Conservation (phyloP, 2,113 vertebrate species). For the Actenoides lindsayi region DNA sequence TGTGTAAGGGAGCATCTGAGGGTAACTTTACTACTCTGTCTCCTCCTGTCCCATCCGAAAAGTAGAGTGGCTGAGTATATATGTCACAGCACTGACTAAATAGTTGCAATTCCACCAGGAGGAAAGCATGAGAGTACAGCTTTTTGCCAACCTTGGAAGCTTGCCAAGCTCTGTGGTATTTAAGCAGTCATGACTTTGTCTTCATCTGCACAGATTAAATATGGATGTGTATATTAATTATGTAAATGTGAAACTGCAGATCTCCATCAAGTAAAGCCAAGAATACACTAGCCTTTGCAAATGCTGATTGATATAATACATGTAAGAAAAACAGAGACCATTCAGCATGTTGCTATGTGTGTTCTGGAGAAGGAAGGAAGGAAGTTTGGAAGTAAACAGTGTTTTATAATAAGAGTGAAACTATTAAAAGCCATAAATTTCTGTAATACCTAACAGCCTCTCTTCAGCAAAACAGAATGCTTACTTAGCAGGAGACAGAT, state of each 20-base stretch:
- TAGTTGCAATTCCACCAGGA: neutral
- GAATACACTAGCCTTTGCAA: conserved; percentile 51
- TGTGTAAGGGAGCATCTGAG: neutral
- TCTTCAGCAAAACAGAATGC: conserved; percentile 31
- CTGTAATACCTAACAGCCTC: neutral
- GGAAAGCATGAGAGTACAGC: neutral
- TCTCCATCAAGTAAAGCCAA: conserved; percentile 54
- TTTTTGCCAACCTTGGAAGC: neutral
- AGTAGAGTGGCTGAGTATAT: fast-evolving
- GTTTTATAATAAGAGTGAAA: conserved; percentile 4
- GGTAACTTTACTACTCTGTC: neutral
- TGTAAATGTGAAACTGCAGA: conserved; percentile 30
- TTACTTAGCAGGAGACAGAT: conserved; percentile 18
- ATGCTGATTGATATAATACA: conserved; percentile 14
- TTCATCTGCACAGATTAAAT: conserved; percentile 61
- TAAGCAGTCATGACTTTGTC: conserved; percentile 47
- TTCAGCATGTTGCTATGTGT: conserved; percentile 17
- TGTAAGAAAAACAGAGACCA: neutral
- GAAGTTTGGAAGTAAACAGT: conserved; percentile 42
- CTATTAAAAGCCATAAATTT: conserved; percentile 14
- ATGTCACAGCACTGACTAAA: neutral
- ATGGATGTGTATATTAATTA: conserved; percentile 62
- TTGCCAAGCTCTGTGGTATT: conserved; percentile 28
- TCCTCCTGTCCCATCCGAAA: neutral
- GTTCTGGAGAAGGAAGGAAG: conserved; percentile 29